These are phyloP conservation scores for Chaetorhynchus papuensis DNA, from an alignment of 2,113 vertebrate species.

Conservation along the genomic window DNA sequence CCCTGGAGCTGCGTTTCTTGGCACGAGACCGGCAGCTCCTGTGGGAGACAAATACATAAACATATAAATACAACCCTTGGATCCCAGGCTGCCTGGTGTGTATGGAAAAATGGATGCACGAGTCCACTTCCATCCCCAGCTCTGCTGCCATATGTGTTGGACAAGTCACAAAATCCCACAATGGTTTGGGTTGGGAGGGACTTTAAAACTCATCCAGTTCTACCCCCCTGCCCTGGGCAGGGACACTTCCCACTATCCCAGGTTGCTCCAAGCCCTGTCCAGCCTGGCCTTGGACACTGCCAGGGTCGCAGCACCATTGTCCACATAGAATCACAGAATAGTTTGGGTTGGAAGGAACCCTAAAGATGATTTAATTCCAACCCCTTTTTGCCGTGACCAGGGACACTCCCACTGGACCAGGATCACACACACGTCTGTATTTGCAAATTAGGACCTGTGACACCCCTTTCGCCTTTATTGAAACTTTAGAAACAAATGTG, in stretches of 20 bases:
- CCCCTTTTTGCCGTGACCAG: no score
- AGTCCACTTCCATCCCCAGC: not conserved
- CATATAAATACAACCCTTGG: not conserved
- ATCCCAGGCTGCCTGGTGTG: not conserved
- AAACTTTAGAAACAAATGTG: not conserved
- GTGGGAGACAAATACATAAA: not conserved
- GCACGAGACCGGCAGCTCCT: not conserved
- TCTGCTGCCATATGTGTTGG: not conserved
- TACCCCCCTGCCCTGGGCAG: not conserved
- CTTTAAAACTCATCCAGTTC: not conserved
- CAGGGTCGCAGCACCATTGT: not conserved
- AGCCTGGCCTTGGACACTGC: not conserved
- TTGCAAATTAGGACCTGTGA: not conserved
- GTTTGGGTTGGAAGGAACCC: not conserved
- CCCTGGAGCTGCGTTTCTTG: not conserved
- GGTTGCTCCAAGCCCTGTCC: not conserved
- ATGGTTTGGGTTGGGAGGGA: not conserved
- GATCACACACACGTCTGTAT: not conserved
- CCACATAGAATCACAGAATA: not conserved
- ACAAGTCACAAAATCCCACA: not conserved
- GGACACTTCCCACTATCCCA: not conserved
- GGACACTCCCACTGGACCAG: not conserved
- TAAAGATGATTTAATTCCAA: not conserved
- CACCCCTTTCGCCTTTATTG: not conserved
- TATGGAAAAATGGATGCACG: accelerated